phyloP scores from a whole-genome alignment of 2,888 invertebrate species.

The Reticulitermes lucifugus region DNA sequence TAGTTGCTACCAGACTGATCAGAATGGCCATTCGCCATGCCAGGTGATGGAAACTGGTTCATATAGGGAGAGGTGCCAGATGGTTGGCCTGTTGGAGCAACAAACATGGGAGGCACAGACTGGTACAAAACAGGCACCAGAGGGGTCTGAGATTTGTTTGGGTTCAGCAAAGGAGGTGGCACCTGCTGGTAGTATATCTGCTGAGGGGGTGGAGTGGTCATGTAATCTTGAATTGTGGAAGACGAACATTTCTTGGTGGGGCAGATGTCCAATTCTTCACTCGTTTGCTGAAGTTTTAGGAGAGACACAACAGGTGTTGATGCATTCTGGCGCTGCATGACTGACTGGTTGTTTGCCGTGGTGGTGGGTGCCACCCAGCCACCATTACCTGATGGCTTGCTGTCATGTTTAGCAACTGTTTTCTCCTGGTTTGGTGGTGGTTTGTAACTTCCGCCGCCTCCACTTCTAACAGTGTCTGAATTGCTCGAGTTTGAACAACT shows the following conservation, averaged over 20 bases:
- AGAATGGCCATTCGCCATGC: constrained; percentile 16
- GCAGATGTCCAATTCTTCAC: constrained; percentile 13
- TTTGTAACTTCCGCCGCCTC: constrained; percentile 18
- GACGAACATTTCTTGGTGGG: neutral
- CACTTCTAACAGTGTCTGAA: constrained; percentile 38
- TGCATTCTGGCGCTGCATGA: constrained; percentile 27
- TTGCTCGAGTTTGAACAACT: constrained; percentile 38
- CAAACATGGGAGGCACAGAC: constrained; percentile 23
- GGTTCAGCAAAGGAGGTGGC: constrained; percentile 13
- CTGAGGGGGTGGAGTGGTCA: constrained; percentile 3
- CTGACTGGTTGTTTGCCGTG: neutral
- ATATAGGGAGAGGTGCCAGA: constrained; percentile 16
- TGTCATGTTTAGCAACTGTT: neutral
- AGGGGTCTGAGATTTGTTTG: constrained; percentile 7
- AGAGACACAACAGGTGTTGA: constrained; percentile 41
- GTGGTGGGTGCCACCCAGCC: neutral
- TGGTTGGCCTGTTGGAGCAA: neutral
- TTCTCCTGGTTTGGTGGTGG: constrained; percentile 17
- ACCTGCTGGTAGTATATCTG: constrained; percentile 18
- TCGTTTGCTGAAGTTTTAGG: constrained; percentile 32
- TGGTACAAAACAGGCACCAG: constrained; percentile 28
- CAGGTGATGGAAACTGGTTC: constrained; percentile 1
- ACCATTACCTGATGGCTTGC: neutral
- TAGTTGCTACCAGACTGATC: neutral
- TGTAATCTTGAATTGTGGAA: neutral